Base-by-base conservation (phyloP, 2,113 vertebrate genomes). In the Bufo gargarizans region DNA sequence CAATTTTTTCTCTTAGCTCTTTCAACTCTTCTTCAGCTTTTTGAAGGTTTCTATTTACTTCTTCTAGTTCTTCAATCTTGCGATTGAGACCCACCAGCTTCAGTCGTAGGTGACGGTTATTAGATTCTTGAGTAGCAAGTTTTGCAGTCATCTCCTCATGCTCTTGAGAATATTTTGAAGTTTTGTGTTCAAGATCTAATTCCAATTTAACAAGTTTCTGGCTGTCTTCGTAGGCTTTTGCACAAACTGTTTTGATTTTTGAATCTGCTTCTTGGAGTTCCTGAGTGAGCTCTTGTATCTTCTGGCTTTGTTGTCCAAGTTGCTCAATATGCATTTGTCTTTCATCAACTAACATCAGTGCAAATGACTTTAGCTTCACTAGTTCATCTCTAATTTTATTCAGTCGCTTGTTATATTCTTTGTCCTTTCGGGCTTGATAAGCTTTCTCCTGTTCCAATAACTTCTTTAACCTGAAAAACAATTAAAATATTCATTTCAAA, bases 311-410 rank as follows among this genome's bases (percentile, higher is more conserved):
- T 86, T 96, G 96, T 82, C 96, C 96, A 1, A 99, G 96, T 89
- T 98, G 97, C 89, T 99, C 97, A 6, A 97, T 94, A 89, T 98
- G 97, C 91, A 96, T 96, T 93, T 99, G 97, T 90, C 97, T 95
- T 91, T 99, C 98, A 82, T 99, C 98, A 90, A 99, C 97, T 92
- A 99, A 93, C 97, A 98, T 97, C 91, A 99, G 96, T 89, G 97
- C 96, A 89, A 99, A 99, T 63, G 98, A 98, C 92, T 98, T 98
- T 17, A 99, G 96, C 91, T 97, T 97, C 4, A 97, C 96, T 86
- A 99, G 93, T 91, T 99, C 98, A 14, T 96, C 97, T 91, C 95
- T 91, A 82, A 99, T 92, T 92, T 97, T 98, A 90, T 94, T 96
- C 86, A 99, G 93, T 67, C 95, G 92, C 90, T 95, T 95, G 86